Base-by-base conservation (phyloP, 2,888 invertebrate species). In the Pristionchus entomophagus region DNA sequence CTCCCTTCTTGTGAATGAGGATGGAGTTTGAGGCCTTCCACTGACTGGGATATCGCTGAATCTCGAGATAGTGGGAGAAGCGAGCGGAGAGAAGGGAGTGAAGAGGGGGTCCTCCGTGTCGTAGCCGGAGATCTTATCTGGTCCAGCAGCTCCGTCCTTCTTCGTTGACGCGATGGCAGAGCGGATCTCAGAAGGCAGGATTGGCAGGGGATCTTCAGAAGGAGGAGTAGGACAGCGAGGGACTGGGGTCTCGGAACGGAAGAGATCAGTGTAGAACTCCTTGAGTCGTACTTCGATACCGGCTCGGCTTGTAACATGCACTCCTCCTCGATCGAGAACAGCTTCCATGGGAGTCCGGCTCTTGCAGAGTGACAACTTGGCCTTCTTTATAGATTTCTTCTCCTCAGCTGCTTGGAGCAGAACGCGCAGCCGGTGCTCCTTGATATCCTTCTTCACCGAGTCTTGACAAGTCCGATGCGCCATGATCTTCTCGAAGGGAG, bases 361-460 rank as follows among this genome's bases (percentile, higher is more conserved):
- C 14, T 80, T 80, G 19, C 51, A 51, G 2, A 80, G 80, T 17
- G 22, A n/a, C 53, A 38, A n/a, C 22, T 53, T 49, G n/a, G n/a
- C n/a, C n/a, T n/a, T n/a, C n/a, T n/a, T n/a, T n/a, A n/a, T n/a
- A n/a, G n/a, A n/a, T n/a, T 4, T 80, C 80, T 32, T 80, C 49
- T 26, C 51, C 29, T 80, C 80, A 8, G 53, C 53, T 2, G 80
- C 80, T 53, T 51, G 80, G 12, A 80, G 53, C 6, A 80, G 51
- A 1, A 51, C 32, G 17, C 53, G 29, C 6, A 51, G 26, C 14
- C 80, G 29, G 19, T 80, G 80, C 0, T 5, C 73, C 73, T 73
- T 73, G 73, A 41, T 73, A 19, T 35, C 38, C 38, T 17, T 35
- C 41, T 73, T 73, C 17, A 77, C 77, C 77, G n/a, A n/a, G n/a